Conservation (phyloP, 1,140 invertebrate species). For the Agrilus planipennis region DNA sequence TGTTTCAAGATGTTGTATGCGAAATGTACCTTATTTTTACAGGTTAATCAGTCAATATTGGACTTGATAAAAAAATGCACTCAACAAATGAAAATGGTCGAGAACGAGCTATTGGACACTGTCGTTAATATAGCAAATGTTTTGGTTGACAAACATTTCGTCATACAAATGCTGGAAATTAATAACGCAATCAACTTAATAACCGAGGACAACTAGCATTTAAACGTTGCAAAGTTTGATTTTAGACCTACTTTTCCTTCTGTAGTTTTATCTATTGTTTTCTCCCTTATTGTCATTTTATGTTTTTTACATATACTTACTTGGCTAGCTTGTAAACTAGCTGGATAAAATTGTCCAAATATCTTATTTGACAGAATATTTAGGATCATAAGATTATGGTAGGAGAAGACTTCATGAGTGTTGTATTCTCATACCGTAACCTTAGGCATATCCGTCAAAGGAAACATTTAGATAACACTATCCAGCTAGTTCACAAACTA, state of each 20-base stretch:
- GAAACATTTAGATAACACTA: no score
- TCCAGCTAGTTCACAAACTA: no score
- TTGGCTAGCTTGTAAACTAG: no score
- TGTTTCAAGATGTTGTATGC: not conserved
- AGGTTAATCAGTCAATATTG: slow-evolving; percentile 48
- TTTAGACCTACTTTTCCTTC: slow-evolving; percentile 4
- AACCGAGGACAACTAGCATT: slow-evolving; percentile 57
- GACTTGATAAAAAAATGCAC: slow-evolving; percentile 54
- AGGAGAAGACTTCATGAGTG: no score
- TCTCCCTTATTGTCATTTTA: no score
- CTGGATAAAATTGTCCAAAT: no score
- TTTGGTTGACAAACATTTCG: slow-evolving; percentile 59
- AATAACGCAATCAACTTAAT: slow-evolving; percentile 62
- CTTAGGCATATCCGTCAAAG: no score
- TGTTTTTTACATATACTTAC: no score
- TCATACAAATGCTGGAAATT: slow-evolving; percentile 55
- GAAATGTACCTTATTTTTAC: slow-evolving; percentile 17
- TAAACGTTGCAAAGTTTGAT: slow-evolving; percentile 7
- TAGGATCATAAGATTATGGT: no score
- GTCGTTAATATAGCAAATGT: slow-evolving; percentile 52
- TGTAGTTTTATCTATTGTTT: no score
- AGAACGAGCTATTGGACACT: slow-evolving; percentile 47
- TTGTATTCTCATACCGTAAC: no score
- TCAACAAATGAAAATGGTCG: slow-evolving; percentile 52
- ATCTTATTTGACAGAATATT: no score